Evolutionary conservation across 2,797 vertebrate species (phyloP), one percentile per base, ranked within the genome.

Genomic region (Artibeus lituratus): DNA sequence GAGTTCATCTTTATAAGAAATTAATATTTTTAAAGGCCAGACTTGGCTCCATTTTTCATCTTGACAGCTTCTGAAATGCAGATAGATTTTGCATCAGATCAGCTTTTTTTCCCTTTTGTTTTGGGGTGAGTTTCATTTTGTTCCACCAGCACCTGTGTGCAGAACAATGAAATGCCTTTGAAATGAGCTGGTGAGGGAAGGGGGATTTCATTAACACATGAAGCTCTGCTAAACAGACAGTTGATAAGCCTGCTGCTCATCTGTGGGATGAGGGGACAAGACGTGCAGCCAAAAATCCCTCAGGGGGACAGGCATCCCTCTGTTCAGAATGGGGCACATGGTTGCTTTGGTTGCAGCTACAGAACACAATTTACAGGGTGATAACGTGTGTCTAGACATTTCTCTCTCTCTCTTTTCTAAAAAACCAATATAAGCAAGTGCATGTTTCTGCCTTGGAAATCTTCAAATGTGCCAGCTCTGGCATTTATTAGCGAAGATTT

Each of bases 1-100:
- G 42, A 87, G 97, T 97, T 97, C 62, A 94, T 97, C 98, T 98
- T 97, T 90, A 97, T 92, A 98, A 98, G 97, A 98, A 98, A 98
- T 98, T 98, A 98, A 98, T 98, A 98, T 98, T 98, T 98, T 98
- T 98, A 99, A 98, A 98, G 98, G 98, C 97, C 98, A 98, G 92
- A 94, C 85, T 51, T 67, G 44, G 96, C 83, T 97, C 97, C 98
- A 98, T 98, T 98, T 98, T 97, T 98, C 98, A 98, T 98, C 97
- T 97, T 98, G 98, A 98, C 98, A 98, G 97, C 78, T 97, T 88
- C 94, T 96, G 97, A 98, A 97, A 98, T 96, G 86, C 92, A 98
- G 98, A 98, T 84, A 85, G 97, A 98, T 98, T 98, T 97, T 98
- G 80, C 90, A 96, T 88, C 44, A 42, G 95, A 97, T 73, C 18